Base-by-base conservation (phyloP, 2,888 invertebrate species). In the Acanthococcus lagerstroemiae region DNA sequence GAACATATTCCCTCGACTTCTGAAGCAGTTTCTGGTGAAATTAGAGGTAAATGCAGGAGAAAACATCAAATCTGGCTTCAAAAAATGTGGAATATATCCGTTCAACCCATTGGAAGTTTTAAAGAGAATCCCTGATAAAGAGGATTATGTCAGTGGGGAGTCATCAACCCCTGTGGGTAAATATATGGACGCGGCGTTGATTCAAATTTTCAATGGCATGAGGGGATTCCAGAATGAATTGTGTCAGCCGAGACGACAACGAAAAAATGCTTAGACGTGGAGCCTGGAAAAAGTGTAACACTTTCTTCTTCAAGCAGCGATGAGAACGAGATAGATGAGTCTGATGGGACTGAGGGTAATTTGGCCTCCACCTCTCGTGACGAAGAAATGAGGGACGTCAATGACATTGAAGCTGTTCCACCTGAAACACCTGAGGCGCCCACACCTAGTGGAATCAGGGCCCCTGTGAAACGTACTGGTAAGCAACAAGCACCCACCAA, bases 51-150 rank as follows among this genome's bases (percentile, higher is more conserved):
- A 17, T n/a, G 22, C 44, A 25, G n/a, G 5, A 37, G 45, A 63
- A 19, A 67, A 67, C 44, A 52, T 67, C 5, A 67, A 61, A 37
- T 15, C 54, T 4, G 67, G 67, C 6, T 67, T 67, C 54, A 9
- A 44, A 30, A 19, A 24, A 22, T 48, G 44, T 37, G 60, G 67
- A 5, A 57, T 67, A 44, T 25, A 25, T 17, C 60, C 60, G 1
- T 17, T 60, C 3, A 27, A 67, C 26, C 21, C 37, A 24, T 24
- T 27, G 2, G 15, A 55, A 65, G 65, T 65, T 4, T 27, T 55
- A 2, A 21, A 17, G 24, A 21, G 30, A n/a, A 21, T 27, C 4
- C 52, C 17, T 25, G 56, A 56, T 30, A 30, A 30, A 30, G 37
- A 30, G 12, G 37, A 30, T 9, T n/a, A n/a, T n/a, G n/a, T n/a